phyloP scores from a whole-genome alignment of 2,113 vertebrate species.

The Mustela lutreola region DNA sequence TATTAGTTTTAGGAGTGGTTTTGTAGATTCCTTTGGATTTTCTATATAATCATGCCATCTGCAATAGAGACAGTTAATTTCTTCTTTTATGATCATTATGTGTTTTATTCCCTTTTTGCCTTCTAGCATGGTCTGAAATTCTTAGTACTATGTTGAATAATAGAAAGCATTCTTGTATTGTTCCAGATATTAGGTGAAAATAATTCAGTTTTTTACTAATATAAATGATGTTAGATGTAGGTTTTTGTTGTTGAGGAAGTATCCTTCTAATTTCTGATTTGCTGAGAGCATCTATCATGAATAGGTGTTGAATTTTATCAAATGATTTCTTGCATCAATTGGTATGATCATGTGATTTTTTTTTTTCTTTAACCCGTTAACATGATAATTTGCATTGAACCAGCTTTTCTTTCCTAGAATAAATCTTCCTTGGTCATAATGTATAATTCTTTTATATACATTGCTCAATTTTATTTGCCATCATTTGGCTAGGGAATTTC shows the following conservation, averaged over 20 bases:
- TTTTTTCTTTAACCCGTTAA: background rate
- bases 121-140: background rate
- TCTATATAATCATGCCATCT: background rate
- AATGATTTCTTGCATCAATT: background rate
- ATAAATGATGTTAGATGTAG: background rate
- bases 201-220: background rate
- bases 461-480: background rate
- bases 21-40: background rate
- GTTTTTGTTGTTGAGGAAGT: background rate
- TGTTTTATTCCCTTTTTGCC: background rate
- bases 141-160: background rate
- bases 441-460: background rate
- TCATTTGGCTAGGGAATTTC: background rate
- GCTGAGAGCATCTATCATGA: background rate
- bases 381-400: background rate
- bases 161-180: background rate
- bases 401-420: background rate
- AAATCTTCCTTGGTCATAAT: background rate
- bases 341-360: background rate
- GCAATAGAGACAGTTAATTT: background rate
- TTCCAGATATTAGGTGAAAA: background rate
- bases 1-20: background rate
- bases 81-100: background rate
- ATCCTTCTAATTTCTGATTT: background rate
- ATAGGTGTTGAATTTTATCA: background rate